These are phyloP conservation scores for Neodiprion fabricii DNA, from an alignment of 1,140 invertebrate genomes.

Conservation along the genomic window DNA sequence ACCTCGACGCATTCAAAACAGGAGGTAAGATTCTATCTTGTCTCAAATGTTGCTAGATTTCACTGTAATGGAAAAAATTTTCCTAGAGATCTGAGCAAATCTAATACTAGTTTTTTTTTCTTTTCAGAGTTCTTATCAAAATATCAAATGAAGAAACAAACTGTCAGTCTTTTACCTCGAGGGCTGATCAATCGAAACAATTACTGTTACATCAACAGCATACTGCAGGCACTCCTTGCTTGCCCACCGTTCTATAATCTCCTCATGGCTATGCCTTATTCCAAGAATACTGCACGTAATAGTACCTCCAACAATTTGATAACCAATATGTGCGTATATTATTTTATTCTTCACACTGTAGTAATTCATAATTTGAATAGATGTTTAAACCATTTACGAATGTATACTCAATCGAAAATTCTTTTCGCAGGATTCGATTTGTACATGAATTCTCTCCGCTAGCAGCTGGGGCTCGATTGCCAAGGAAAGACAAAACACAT, in stretches of 20 bases:
- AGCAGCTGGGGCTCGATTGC: slow-evolving; percentile 62
- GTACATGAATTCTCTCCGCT: slow-evolving; percentile 74
- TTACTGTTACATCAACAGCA: slow-evolving; percentile 96
- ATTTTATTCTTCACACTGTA: slow-evolving; percentile 18
- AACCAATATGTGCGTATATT: slow-evolving; percentile 82
- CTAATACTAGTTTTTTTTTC: slow-evolving; percentile 33
- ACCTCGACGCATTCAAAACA: slow-evolving; percentile 70
- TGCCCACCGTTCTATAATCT: slow-evolving; percentile 95
- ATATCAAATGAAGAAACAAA: slow-evolving; percentile 76
- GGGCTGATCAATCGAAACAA: slow-evolving; percentile 91
- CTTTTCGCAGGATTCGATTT: slow-evolving; percentile 66
- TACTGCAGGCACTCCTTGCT: slow-evolving; percentile 86
- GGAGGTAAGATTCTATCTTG: slow-evolving; percentile 63
- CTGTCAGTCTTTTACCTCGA: slow-evolving; percentile 79
- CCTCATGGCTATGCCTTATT: slow-evolving; percentile 73
- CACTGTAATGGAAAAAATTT: slow-evolving; percentile 14
- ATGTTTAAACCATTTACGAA: slow-evolving; percentile 11
- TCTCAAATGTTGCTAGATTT: not conserved
- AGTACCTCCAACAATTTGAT: slow-evolving; percentile 85
- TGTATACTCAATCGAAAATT: slow-evolving; percentile 25
- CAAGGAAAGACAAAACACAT: slow-evolving; percentile 58
- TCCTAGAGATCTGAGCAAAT: not conserved
- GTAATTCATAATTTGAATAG: slow-evolving; percentile 8
- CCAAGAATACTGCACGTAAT: slow-evolving; percentile 62
- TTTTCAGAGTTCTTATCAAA: slow-evolving; percentile 74